These are phyloP conservation scores for Colletes latitarsis DNA, from an alignment of 1,140 invertebrate genomes.

Conservation along the genomic window DNA sequence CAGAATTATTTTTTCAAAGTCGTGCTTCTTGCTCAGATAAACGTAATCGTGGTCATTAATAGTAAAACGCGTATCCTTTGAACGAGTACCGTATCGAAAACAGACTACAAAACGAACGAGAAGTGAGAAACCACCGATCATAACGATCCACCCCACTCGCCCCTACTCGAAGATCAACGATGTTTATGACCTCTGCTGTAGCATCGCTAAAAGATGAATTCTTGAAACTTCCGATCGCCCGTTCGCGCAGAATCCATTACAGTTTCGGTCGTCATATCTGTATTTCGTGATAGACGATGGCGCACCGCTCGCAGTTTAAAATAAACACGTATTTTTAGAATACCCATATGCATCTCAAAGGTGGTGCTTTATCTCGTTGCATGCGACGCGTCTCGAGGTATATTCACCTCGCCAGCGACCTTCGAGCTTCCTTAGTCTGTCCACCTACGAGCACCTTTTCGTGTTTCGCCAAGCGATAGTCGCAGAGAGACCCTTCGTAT, in stretches of 20 bases:
- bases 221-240: background rate
- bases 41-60: too few species aligned
- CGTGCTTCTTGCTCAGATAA: too few species aligned
- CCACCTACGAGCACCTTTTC: background rate
- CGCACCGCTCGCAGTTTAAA: conserved; percentile 34
- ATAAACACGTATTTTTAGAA: conserved; percentile 61
- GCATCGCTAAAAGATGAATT: background rate
- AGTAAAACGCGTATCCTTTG: too few species aligned
- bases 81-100: too few species aligned
- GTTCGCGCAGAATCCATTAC: background rate
- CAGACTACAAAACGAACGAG: too few species aligned
- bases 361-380: conserved; percentile 43
- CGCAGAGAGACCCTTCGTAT: background rate
- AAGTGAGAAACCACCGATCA: too few species aligned
- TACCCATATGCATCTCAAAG: conserved; percentile 48
- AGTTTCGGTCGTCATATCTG: background rate
- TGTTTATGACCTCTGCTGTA: background rate
- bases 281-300: conserved; percentile 45
- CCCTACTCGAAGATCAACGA: too few species aligned
- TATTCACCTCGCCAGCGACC: conserved; percentile 48
- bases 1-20: too few species aligned
- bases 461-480: background rate
- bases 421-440: conserved; percentile 44
- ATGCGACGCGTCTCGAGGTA: conserved; percentile 33
- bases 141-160: too few species aligned